Percentiles rank a stretch among this genome's conserved stretches.
Evolutionary conservation across 2,888 invertebrate genomes (phyloP).

Genomic region (Nesidiocoris tenuis): DNA sequence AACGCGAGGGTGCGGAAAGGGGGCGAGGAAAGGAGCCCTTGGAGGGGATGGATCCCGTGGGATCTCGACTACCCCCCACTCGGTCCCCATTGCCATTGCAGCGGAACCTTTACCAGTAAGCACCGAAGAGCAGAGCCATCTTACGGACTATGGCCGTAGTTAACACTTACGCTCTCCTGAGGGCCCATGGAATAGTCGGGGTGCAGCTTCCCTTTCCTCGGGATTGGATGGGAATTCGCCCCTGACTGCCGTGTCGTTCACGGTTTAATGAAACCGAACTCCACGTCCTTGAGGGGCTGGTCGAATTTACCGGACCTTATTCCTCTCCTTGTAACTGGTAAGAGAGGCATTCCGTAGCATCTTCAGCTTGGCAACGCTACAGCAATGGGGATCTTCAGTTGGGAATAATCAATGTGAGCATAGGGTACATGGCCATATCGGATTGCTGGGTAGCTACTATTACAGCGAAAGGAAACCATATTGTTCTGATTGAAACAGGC

Average conservation of each 20-base stretch:
- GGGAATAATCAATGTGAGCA: too few relatives aligned
- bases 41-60: constrained; percentile 4
- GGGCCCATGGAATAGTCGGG: background rate
- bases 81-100: background rate
- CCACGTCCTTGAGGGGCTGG: background rate
- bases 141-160: constrained; percentile 31
- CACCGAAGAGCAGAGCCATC: constrained; percentile 33
- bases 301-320: background rate
- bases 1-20: background rate
- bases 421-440: too few relatives aligned
- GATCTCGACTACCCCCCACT: constrained; percentile 20
- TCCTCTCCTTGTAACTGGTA: too few relatives aligned
- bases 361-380: too few relatives aligned
- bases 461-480: too few relatives aligned
- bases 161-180: constrained; percentile 35
- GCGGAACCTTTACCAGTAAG: constrained; percentile 35
- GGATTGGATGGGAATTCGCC: constrained; percentile 3
- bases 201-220: background rate
- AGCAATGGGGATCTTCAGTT: too few relatives aligned
- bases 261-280: background rate
- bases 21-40: background rate
- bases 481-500: too few relatives aligned
- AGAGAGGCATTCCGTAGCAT: too few relatives aligned
- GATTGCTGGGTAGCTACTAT: too few relatives aligned
- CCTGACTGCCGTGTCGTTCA: background rate